Evolutionary conservation across 2,888 invertebrate species (phyloP).

Genomic region (Harpalus rubripes): DNA sequence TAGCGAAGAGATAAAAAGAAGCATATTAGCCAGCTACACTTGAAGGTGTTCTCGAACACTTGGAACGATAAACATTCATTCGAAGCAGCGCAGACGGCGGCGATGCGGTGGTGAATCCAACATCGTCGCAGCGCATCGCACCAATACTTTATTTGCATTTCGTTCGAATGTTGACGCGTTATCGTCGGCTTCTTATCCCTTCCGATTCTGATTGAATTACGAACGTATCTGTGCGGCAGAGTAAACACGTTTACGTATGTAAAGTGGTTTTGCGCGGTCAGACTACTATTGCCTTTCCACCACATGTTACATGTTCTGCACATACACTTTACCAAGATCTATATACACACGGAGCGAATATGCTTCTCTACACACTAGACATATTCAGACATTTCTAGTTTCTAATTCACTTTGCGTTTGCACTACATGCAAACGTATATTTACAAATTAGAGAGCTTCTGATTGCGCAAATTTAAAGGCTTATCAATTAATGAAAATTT

Average conservation of each 20-base stretch:
- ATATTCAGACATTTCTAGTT: background rate
- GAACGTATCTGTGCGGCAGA: constrained; percentile 58
- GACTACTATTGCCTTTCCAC: constrained; percentile 43
- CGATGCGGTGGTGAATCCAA: constrained; percentile 25
- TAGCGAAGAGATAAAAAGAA: constrained; percentile 37
- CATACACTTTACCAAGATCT: constrained; percentile 14
- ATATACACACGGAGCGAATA: background rate
- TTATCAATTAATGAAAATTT: too few relatives aligned
- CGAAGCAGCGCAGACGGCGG: constrained; percentile 12
- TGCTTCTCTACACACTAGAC: background rate
- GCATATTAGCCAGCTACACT: constrained; percentile 49
- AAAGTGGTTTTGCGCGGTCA: constrained; percentile 57
- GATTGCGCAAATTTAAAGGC: background rate
- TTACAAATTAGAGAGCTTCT: background rate
- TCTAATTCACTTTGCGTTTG: background rate
- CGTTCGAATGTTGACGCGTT: constrained; percentile 63
- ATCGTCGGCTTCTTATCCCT: constrained; percentile 60
- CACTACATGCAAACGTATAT: background rate
- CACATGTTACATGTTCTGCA: constrained; percentile 32
- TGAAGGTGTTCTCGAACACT: constrained; percentile 49
- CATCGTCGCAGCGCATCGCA: constrained; percentile 29
- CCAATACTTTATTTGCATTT: constrained; percentile 66
- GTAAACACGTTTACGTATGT: constrained; percentile 39
- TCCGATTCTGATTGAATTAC: constrained; percentile 63
- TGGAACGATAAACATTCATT: constrained; percentile 59